Conservation (phyloP, 1,140 invertebrate species). For the Reticulitermes speratus region DNA sequence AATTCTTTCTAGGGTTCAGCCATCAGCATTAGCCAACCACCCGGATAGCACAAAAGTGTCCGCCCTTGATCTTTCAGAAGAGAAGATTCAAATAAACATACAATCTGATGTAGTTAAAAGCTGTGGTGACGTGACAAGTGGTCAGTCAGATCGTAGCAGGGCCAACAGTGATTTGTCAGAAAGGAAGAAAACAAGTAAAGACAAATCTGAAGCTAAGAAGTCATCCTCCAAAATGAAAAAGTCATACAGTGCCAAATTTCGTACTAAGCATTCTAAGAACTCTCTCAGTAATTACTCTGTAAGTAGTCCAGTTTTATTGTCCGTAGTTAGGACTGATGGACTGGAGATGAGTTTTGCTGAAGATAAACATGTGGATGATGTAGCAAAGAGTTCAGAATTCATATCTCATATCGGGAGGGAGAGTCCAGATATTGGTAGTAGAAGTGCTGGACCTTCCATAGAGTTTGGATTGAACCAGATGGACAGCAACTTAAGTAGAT, state of each 20-base stretch:
- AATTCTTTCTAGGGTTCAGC: conserved; percentile 75
- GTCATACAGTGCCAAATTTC: conserved; percentile 25
- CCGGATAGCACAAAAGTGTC: conserved; percentile 5
- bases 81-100: conserved; percentile 22
- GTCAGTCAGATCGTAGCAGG: conserved; percentile 20
- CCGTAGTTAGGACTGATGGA: conserved; percentile 20
- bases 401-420: neutral
- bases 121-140: conserved; percentile 9
- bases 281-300: conserved; percentile 2
- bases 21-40: conserved; percentile 49
- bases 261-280: conserved; percentile 9
- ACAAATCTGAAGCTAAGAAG: conserved; percentile 25
- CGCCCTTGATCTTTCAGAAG: neutral
- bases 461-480: neutral
- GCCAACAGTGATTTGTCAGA: conserved; percentile 29
- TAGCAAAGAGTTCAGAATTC: neutral
- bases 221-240: conserved; percentile 29
- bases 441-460: neutral
- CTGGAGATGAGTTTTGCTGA: neutral
- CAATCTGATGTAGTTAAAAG: conserved; percentile 1
- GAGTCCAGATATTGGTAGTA: conserved; percentile 9
- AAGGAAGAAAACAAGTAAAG: conserved; percentile 7
- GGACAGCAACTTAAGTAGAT: neutral
- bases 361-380: neutral
- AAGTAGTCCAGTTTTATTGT: conserved; percentile 26